phyloP scores from a whole-genome alignment of 2,797 vertebrate species.

The Lithobates sylvaticus region DNA sequence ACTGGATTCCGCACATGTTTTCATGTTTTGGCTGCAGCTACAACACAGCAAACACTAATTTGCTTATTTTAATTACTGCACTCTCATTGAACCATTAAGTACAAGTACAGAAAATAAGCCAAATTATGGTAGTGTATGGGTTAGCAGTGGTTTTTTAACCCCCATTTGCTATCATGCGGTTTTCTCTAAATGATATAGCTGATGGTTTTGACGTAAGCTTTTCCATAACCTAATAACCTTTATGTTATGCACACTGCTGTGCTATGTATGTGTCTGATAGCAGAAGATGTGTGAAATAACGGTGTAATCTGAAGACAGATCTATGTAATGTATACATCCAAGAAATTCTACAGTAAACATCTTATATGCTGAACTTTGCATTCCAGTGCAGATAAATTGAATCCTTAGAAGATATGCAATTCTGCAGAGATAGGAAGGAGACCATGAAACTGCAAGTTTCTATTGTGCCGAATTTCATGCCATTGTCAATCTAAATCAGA shows the following conservation, averaged over 20 bases:
- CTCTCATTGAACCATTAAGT: neutral
- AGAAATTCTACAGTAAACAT: neutral
- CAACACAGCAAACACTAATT: conserved; percentile 33
- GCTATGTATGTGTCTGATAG: conserved; percentile 10
- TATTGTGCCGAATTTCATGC: neutral
- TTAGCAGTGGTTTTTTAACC: neutral
- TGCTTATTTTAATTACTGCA: conserved; percentile 56
- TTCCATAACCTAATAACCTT: conserved; percentile 11
- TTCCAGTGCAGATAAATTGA: conserved; percentile 17
- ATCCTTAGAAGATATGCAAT: conserved; percentile 15
- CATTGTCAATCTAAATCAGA: neutral
- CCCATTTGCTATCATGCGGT: neutral
- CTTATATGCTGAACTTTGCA: conserved; percentile 30
- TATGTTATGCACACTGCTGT: neutral
- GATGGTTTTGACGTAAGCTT: conserved; percentile 15
- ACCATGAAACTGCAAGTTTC: conserved; percentile 2
- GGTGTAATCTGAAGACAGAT: neutral
- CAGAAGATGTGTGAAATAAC: conserved; percentile 4
- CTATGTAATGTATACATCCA: conserved; percentile 39
- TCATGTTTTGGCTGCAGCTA: conserved; percentile 26
- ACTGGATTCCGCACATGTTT: neutral
- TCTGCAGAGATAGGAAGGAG: conserved; percentile 4
- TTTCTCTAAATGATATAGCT: conserved; percentile 33
- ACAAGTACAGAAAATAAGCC: conserved; percentile 28
- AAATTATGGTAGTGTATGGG: neutral